Percentiles rank a stretch among this genome's conserved stretches.
Conservation (phyloP, 2,797 vertebrate species). For the Menidia menidia region DNA sequence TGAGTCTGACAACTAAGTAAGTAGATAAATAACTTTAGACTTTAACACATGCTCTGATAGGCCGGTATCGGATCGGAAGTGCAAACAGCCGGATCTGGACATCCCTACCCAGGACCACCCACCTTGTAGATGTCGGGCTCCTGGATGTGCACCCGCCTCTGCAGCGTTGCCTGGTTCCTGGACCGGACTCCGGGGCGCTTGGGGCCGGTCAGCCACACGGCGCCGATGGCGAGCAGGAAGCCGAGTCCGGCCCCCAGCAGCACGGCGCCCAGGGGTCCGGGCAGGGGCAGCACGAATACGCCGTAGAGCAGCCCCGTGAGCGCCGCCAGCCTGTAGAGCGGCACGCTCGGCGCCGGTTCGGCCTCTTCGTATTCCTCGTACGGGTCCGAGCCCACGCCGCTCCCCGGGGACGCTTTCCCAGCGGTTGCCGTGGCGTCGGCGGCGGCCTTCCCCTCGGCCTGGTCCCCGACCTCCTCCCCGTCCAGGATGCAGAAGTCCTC, state of each 20-base stretch:
- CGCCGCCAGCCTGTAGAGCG: constrained; percentile 86
- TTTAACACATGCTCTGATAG: too few relatives aligned
- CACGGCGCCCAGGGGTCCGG: constrained; percentile 88
- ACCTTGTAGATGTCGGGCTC: constrained; percentile 96
- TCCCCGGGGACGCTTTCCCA: constrained; percentile 52
- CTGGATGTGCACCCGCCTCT: constrained; percentile 87
- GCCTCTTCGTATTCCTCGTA: constrained; percentile 83
- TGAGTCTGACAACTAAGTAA: too few relatives aligned
- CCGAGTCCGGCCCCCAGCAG: constrained; percentile 90
- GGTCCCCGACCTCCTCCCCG: constrained; percentile 90
- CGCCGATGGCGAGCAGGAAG: constrained; percentile 90
- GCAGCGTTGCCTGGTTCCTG: constrained; percentile 62
- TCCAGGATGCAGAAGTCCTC: constrained; percentile 95
- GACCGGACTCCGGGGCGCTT: constrained; percentile 65
- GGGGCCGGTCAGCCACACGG: constrained; percentile 92
- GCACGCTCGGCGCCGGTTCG: constrained; percentile 78
- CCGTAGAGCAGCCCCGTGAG: constrained; percentile 89
- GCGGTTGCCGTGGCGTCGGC: constrained; percentile 34
- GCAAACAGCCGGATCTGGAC: background rate
- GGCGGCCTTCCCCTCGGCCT: constrained; percentile 79
- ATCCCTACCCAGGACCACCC: too few relatives aligned
- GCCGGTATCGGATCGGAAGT: too few relatives aligned
- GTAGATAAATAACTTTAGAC: too few relatives aligned
- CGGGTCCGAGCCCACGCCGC: constrained; percentile 60
- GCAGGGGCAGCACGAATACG: constrained; percentile 92